These are phyloP conservation scores for Drosophila formosana DNA, from an alignment of 2,888 invertebrate genomes.

Conservation along the genomic window DNA sequence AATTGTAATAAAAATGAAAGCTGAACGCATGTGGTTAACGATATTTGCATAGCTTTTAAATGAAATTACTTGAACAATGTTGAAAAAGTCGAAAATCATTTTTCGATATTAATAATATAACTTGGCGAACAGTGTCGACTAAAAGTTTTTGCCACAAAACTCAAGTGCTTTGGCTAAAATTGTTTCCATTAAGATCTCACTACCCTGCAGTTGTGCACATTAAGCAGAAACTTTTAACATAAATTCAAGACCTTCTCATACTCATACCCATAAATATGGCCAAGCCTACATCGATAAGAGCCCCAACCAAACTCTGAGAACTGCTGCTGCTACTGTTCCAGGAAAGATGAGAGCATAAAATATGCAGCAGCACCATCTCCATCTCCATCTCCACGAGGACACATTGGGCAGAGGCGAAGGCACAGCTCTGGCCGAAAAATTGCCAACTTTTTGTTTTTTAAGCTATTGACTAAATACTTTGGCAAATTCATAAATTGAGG, in stretches of 20 bases:
- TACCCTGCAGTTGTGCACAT: conserved; percentile 62
- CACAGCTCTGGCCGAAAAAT: conserved; percentile 23
- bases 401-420: conserved; percentile 13
- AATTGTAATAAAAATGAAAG: conserved; percentile 1
- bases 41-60: background rate
- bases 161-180: conserved; percentile 40
- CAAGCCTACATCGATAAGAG: conserved; percentile 61
- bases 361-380: conserved; percentile 55
- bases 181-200: conserved; percentile 60
- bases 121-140: conserved; percentile 8
- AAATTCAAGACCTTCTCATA: conserved; percentile 55
- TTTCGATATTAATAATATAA: conserved; percentile 14
- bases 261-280: conserved; percentile 60
- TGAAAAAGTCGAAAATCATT: background rate
- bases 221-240: conserved; percentile 68
- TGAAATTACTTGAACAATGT: background rate
- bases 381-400: conserved; percentile 40
- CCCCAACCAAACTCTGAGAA: conserved; percentile 19
- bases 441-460: conserved; percentile 51
- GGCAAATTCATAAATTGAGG: conserved; percentile 77
- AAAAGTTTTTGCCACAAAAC: conserved; percentile 28
- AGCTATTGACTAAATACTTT: conserved; percentile 80
- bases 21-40: conserved; percentile 1
- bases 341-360: conserved; percentile 45
- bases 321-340: background rate